A percentile compares a stretch with the other conserved stretches of the same genome.
phyloP scores from a whole-genome alignment of 2,888 invertebrate genomes.

The Andrena chrysosceles region DNA sequence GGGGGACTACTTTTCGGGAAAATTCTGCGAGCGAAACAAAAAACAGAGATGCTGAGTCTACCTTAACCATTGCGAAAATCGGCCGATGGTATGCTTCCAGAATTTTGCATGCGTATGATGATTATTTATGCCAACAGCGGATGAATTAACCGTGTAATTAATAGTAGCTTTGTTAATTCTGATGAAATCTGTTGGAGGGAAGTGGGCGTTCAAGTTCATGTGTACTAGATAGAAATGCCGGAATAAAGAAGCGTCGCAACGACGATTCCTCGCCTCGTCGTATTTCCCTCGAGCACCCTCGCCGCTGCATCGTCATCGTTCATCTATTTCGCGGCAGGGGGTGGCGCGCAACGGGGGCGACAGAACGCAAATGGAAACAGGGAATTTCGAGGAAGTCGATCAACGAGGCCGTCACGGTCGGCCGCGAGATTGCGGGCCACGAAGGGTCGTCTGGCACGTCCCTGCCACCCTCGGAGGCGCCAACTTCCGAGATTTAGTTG shows the following conservation, averaged over 20 bases:
- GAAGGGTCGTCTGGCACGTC: slow-evolving; percentile 1
- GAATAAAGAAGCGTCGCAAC: background rate
- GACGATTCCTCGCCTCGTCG: background rate
- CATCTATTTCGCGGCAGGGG: slow-evolving; percentile 6
- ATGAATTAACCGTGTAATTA: no score
- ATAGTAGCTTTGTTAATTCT: background rate
- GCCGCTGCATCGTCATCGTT: slow-evolving; percentile 22
- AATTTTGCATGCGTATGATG: no score
- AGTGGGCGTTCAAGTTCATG: background rate
- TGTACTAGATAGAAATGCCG: slow-evolving; percentile 1
- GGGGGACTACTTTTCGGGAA: background rate
- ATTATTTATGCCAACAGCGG: no score
- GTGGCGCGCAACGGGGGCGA: slow-evolving; percentile 11
- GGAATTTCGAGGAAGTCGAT: slow-evolving; percentile 27
- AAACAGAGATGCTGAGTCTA: background rate
- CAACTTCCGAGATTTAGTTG: slow-evolving; percentile 66
- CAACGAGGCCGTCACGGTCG: slow-evolving; percentile 22
- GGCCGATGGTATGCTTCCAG: no score
- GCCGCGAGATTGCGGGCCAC: slow-evolving; percentile 8
- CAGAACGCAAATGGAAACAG: slow-evolving; percentile 21
- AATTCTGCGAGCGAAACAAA: slow-evolving; percentile 15
- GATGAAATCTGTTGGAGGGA: background rate
- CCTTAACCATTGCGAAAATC: no score
- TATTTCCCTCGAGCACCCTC: slow-evolving; percentile 1
- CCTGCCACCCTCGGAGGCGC: slow-evolving; percentile 36